phyloP scores from a whole-genome alignment of 1,140 invertebrate species.

The fruit fly (Drosophila melanogaster) region Release_6_plus_ISO1_MT NT_033779.5:21217501-21218000 shows the following conservation, averaged over 20 bases:
- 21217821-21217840: not conserved
- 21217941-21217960: constrained; percentile 59
- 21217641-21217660: constrained; percentile 63
- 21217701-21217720: constrained; percentile 63
- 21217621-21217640: constrained; percentile 57
- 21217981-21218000: constrained; percentile 32
- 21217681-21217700: constrained; percentile 78
- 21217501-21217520: constrained; percentile 16
- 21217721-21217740: constrained; percentile 7
- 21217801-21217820: constrained; percentile 53
- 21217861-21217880: constrained; percentile 64
- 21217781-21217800: constrained; percentile 74
- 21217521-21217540: constrained; percentile 6
- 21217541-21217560: constrained; percentile 26
- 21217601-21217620: constrained; percentile 66
- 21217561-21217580: constrained; percentile 52
- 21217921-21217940: constrained; percentile 78
- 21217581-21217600: constrained; percentile 68
- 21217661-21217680: constrained; percentile 63
- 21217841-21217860: constrained; percentile 4
- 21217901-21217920: constrained; percentile 80
- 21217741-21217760: constrained; percentile 26
- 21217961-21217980: constrained; percentile 3
- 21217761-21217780: constrained; percentile 71
- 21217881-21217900: constrained; percentile 81